Evolutionary conservation across 2,113 vertebrate genomes (phyloP).

Genomic region (Chloroceryle aenea): DNA sequence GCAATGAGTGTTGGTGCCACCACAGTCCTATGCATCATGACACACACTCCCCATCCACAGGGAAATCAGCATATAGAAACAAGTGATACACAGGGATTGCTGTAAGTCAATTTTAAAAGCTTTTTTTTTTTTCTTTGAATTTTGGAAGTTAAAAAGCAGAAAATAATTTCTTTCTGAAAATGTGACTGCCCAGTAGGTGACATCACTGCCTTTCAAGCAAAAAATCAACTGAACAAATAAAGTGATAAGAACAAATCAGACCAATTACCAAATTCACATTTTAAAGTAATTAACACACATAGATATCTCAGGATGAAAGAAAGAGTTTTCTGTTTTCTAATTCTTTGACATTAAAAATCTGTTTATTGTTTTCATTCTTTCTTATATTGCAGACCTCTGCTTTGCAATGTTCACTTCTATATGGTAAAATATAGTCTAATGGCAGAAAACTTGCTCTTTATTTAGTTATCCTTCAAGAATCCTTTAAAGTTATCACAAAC

Average conservation of each 20-base stretch:
- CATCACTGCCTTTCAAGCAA: neutral
- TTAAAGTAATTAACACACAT: neutral
- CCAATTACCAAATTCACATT: neutral
- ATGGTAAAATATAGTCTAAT: neutral
- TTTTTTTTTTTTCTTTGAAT: neutral
- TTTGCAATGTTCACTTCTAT: neutral
- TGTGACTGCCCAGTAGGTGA: neutral
- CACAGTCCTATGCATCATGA: too few relatives aligned
- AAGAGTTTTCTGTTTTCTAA: neutral
- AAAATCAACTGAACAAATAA: neutral
- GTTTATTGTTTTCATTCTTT: neutral
- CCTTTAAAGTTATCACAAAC: neutral
- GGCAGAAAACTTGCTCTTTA: neutral
- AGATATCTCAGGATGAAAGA: neutral
- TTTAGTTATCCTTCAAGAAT: neutral
- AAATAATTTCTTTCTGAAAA: neutral
- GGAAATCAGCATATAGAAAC: neutral
- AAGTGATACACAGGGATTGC: neutral
- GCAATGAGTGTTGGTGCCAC: neutral
- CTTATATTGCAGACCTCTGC: neutral
- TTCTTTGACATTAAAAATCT: neutral
- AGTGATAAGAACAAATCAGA: neutral
- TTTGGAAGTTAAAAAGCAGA: neutral
- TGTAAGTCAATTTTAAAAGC: neutral
- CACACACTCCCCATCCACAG: neutral